Conservation (phyloP, 1,140 invertebrate species). For the Thereuonema tuberculata region DNA sequence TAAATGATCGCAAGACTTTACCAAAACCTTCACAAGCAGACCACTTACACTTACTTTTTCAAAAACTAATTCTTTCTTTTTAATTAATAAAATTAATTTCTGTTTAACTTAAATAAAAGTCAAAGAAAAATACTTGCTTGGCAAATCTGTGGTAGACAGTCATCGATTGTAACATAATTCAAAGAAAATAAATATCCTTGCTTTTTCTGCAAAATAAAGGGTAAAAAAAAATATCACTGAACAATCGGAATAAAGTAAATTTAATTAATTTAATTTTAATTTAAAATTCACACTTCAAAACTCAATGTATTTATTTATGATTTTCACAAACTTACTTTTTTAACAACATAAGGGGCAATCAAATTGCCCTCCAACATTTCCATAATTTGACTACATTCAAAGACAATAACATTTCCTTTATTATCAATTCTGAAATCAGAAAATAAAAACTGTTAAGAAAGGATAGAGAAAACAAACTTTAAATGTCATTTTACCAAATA, state of each 20-base stretch:
- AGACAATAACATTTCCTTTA: constrained; percentile 30
- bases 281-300: neutral
- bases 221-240: neutral
- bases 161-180: constrained; percentile 58
- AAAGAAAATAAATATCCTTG: constrained; percentile 54
- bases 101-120: too few species aligned
- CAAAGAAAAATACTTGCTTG: constrained; percentile 25
- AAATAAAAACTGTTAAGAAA: constrained; percentile 20
- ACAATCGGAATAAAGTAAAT: neutral
- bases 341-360: constrained; percentile 63
- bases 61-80: too few species aligned
- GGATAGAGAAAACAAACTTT: constrained; percentile 19
- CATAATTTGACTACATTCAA: constrained; percentile 26
- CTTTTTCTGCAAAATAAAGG: constrained; percentile 23
- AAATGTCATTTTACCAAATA: constrained; percentile 7
- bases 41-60: too few species aligned
- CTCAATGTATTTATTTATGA: neutral
- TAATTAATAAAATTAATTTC: too few species aligned
- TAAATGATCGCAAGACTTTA: too few species aligned
- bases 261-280: neutral
- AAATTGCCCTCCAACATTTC: constrained; percentile 65
- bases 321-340: constrained; percentile 34
- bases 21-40: too few species aligned
- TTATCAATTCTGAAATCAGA: constrained; percentile 20
- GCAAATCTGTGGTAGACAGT: constrained; percentile 58